Evolutionary conservation across 2,888 invertebrate genomes (phyloP), one percentile per base, ranked within the genome.

Genomic region (Acanthoscelides obtectus): DNA sequence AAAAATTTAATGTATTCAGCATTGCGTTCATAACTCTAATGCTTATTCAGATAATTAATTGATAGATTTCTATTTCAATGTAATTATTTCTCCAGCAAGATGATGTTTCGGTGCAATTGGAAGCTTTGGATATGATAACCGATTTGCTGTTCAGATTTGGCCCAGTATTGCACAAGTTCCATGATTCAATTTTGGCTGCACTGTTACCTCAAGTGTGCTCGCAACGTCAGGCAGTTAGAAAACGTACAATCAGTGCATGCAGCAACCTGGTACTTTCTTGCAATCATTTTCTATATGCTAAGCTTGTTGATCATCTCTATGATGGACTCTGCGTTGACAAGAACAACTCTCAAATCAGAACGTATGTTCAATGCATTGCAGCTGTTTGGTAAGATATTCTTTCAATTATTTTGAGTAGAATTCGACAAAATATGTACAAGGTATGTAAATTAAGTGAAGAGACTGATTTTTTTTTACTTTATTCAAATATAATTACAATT

Each of bases 51-150:
- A n/a, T n/a, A n/a, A n/a, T n/a, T 70, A 2, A 67, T 21, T 8
- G 65, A 69, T 45, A 68, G 8, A 64, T 64, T 19, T 64, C 72
- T 64, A n/a, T n/a, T n/a, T n/a, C n/a, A n/a, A n/a, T n/a, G n/a
- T n/a, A n/a, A 45, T 25, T 22, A 66, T 22, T 66, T 78, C 86
- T 86, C 76, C 81, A 93, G 89, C 91, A 96, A 91, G 95, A 97
- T 87, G 99, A 99, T 88, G 97, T 98, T 0, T 96, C 98, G 1
- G 98, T 99, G 2, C 98, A 99, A 85, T 87, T 99, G 22, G 99
- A 99, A 87, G 97, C 98, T 67, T 87, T 99, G 71, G 99, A 99
- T 83, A 99, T 99, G 80, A 88, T 99, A 64, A 94, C 97, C 3
- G 99, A 99, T 86, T 86, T 99, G 75, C 86, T 99, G 5, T 94